These are phyloP conservation scores for Palythoa grandiflora DNA, from an alignment of 92 coral and sea anemone species.

Conservation along the genomic window DNA sequence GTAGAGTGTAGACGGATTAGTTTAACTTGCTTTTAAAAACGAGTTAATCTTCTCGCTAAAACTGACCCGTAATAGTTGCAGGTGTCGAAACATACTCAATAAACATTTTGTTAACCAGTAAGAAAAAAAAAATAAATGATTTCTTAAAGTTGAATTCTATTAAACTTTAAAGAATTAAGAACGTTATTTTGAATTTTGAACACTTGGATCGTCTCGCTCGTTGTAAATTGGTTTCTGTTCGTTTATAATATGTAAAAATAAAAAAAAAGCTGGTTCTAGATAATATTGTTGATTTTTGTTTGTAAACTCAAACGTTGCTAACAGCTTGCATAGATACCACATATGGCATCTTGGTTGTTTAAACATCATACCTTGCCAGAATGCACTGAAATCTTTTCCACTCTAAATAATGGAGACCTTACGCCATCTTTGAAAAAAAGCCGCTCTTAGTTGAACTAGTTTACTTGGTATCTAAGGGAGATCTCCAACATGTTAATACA, in stretches of 20 bases:
- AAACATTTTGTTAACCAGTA: not conserved
- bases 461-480: constrained; percentile 42
- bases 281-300: not conserved
- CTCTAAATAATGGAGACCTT: not conserved
- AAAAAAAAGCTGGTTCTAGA: not conserved
- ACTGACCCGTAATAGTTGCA: too few species aligned
- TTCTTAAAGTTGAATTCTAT: not conserved
- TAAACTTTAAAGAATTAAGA: not conserved
- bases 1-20: too few species aligned
- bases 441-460: not conserved
- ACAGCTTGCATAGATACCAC: not conserved
- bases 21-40: too few species aligned
- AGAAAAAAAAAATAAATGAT: not conserved
- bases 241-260: not conserved
- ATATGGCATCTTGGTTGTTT: not conserved
- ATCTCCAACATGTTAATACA: constrained; percentile 34
- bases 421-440: not conserved
- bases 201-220: too few species aligned
- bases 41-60: too few species aligned
- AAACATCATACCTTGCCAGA: not conserved
- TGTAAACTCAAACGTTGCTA: not conserved
- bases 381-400: not conserved
- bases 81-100: not conserved
- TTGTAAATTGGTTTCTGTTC: not conserved
- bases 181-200: not conserved